Evolutionary conservation across 2,113 vertebrate genomes (phyloP), one percentile per base, ranked within the genome.

Genomic region (Maccullochella peelii): DNA sequence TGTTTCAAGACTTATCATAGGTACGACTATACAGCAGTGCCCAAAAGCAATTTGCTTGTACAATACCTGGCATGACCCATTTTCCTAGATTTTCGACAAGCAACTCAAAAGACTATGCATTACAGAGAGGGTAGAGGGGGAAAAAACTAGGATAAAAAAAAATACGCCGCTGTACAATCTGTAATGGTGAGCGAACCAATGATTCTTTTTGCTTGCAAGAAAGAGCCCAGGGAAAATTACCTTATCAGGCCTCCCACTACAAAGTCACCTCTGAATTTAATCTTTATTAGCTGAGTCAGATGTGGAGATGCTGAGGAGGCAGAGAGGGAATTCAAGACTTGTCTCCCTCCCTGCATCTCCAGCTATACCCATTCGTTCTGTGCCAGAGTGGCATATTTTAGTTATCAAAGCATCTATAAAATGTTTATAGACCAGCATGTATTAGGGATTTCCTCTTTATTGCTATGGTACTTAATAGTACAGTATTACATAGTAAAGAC

Each of bases 241-340:
- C 83, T 80, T 83, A 82, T 40, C 25, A 38, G 70, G 69, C 79
- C 85, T 83, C 54, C 62, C 58, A n/a, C 89, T 83, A 81, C 86
- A 91, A 91, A 93, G 93, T 94, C 89, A 92, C 90, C 91, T 85
- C 88, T 84, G 87, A 91, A 91, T 89, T 88, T 69, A 82, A 86
- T 91, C 91, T 92, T 87, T 87, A 91, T 91, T 82, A 82, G 89
- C 91, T 94, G 91, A 93, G 88, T 93, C 92, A 93, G 92, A 93
- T 87, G 86, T 82, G 71, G 86, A 91, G 90, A 91, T 93, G 93
- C 91, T 93, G 93, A 94, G 88, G 61, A 92, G 81, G 89, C 91
- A 93, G 82, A 84, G 85, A 73, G 88, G 59, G 63, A 89, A 83
- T 86, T 89, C 79, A 82, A 88, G 88, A 86, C 68, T 69, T 15